Evolutionary conservation across 2,888 invertebrate genomes (phyloP).

Genomic region (Caprella mutica): DNA sequence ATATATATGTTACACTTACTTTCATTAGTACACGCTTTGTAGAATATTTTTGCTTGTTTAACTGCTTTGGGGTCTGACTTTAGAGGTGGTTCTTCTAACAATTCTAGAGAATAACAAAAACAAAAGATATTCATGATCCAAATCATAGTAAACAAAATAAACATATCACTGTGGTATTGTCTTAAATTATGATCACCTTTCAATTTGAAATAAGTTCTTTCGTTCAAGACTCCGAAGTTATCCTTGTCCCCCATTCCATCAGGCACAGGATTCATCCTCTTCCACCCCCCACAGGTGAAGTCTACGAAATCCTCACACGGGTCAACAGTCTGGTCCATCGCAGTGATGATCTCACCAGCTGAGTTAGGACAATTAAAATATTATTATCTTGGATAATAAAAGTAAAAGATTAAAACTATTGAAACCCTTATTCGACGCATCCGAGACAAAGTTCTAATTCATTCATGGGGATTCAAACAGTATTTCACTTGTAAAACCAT

Average conservation of each 20-base stretch:
- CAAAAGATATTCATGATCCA: neutral
- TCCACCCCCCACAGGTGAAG: slow-evolving; percentile 23
- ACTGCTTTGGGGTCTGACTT: slow-evolving; percentile 7
- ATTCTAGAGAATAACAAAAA: slow-evolving; percentile 6
- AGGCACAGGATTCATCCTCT: slow-evolving; percentile 13
- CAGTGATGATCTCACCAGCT: slow-evolving; percentile 19
- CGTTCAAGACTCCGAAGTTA: slow-evolving; percentile 8
- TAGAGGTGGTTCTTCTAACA: slow-evolving; percentile 7
- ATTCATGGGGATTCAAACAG: neutral
- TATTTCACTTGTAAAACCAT: neutral
- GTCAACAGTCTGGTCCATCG: slow-evolving; percentile 13
- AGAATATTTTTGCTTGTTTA: slow-evolving; percentile 8
- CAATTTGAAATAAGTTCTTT: slow-evolving; percentile 13
- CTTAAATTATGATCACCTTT: slow-evolving; percentile 1
- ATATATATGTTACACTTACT: slow-evolving; percentile 7
- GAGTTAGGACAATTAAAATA: neutral
- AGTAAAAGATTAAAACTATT: neutral
- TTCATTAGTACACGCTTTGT: slow-evolving; percentile 21
- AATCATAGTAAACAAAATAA: too few species aligned
- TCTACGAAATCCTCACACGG: slow-evolving; percentile 21
- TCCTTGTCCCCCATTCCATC: slow-evolving; percentile 10
- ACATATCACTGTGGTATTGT: neutral
- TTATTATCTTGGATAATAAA: neutral
- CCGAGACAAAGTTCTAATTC: too few species aligned
- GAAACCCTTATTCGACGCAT: neutral